Evolutionary conservation across 2,888 invertebrate genomes (phyloP).

Genomic region (Fragum whitleyi): DNA sequence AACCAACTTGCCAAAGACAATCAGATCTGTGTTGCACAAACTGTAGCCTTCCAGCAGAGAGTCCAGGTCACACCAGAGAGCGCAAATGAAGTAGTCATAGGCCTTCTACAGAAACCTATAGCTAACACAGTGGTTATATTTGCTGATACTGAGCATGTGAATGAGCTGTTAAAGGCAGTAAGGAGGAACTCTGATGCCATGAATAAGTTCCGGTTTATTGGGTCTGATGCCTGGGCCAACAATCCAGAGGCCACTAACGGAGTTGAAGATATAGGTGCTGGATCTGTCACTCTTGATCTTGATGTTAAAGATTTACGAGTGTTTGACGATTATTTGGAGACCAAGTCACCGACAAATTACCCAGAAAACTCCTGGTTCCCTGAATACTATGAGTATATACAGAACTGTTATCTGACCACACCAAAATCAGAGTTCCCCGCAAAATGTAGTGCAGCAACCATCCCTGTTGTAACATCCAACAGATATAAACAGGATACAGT

Average conservation of each 20-base stretch:
- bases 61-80: constrained; percentile 71
- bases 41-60: constrained; percentile 73
- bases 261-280: constrained; percentile 66
- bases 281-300: constrained; percentile 74
- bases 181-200: constrained; percentile 65
- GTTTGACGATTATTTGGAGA: constrained; percentile 78
- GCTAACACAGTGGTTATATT: constrained; percentile 81
- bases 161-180: constrained; percentile 75
- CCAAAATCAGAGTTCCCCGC: constrained; percentile 61
- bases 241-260: constrained; percentile 68
- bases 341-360: constrained; percentile 77
- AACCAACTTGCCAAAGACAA: constrained; percentile 59
- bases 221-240: constrained; percentile 79
- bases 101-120: constrained; percentile 75
- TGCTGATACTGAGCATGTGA: constrained; percentile 73
- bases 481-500: constrained; percentile 78
- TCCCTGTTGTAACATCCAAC: constrained; percentile 65
- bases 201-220: constrained; percentile 75
- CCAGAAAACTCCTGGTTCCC: constrained; percentile 85
- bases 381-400: constrained; percentile 84
- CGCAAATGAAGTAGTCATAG: constrained; percentile 73
- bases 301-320: constrained; percentile 74
- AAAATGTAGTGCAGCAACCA: constrained; percentile 63
- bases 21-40: constrained; percentile 80
- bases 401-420: constrained; percentile 81